Percentiles rank a stretch among this genome's conserved stretches.
Evolutionary conservation across 2,888 invertebrate genomes (phyloP).

Genomic region (Agonopterix subpropinquella): DNA sequence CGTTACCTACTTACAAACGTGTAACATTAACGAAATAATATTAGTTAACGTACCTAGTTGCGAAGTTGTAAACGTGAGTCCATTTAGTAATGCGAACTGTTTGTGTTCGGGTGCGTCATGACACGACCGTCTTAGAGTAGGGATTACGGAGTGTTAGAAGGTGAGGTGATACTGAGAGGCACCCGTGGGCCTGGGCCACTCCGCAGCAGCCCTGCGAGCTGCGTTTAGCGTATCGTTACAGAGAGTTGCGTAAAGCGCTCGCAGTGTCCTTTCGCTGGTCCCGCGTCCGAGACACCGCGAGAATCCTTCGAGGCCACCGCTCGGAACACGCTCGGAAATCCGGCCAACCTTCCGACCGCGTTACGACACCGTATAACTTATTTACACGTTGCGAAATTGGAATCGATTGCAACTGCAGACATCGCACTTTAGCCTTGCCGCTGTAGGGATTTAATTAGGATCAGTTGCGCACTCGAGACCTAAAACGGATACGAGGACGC

Average conservation of each 20-base stretch:
- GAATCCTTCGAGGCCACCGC: constrained; percentile 70
- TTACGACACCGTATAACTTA: constrained; percentile 74
- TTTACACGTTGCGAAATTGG: constrained; percentile 73
- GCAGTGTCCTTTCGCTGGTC: constrained; percentile 46
- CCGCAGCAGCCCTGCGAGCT: constrained; percentile 2
- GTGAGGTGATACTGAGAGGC: constrained; percentile 9
- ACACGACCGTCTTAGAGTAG: constrained; percentile 12
- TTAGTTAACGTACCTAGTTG: constrained; percentile 49
- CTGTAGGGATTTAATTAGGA: constrained; percentile 75
- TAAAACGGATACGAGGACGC: constrained; percentile 73
- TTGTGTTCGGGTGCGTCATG: constrained; percentile 42
- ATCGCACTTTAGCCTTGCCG: constrained; percentile 71
- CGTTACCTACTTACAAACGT: constrained; percentile 35
- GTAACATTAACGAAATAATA: constrained; percentile 49
- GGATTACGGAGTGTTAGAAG: constrained; percentile 7
- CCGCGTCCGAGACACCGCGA: constrained; percentile 57
- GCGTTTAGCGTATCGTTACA: constrained; percentile 4
- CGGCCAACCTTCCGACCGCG: constrained; percentile 74
- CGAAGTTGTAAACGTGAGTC: constrained; percentile 62
- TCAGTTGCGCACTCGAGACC: constrained; percentile 68
- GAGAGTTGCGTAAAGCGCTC: constrained; percentile 40
- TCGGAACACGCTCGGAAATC: constrained; percentile 74
- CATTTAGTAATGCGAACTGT: constrained; percentile 53
- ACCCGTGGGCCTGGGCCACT: too few species aligned
- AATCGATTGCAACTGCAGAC: constrained; percentile 74